These are phyloP conservation scores for Halcyon senegalensis DNA, from an alignment of 2,113 vertebrate species.

Conservation along the genomic window DNA sequence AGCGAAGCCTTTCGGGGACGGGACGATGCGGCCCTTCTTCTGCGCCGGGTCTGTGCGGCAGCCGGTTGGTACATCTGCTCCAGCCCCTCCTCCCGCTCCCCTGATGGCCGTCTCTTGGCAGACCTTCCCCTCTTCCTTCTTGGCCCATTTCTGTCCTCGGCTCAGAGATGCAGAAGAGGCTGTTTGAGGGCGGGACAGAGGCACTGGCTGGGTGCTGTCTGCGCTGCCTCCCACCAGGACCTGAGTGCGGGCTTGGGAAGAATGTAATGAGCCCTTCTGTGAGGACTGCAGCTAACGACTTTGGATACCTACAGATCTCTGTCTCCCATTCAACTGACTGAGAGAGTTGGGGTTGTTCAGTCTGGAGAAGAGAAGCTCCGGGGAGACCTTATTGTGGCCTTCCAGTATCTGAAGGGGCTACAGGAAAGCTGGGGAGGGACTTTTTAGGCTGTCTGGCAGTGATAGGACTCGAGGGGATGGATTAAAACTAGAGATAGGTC, in stretches of 20 bases:
- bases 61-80: background rate
- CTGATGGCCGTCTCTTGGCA: background rate
- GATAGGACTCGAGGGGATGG: too few relatives aligned
- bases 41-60: background rate
- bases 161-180: accelerated
- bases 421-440: too few relatives aligned
- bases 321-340: background rate
- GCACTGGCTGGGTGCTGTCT: background rate
- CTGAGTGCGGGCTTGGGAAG: background rate
- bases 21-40: background rate
- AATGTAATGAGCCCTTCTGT: background rate
- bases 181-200: background rate
- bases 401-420: too few relatives aligned
- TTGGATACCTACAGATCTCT: background rate
- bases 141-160: background rate
- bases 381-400: too few relatives aligned
- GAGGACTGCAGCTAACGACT: background rate
- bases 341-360: too few relatives aligned
- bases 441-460: too few relatives aligned
- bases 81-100: background rate
- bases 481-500: too few relatives aligned
- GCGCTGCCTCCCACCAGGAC: background rate
- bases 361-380: too few relatives aligned
- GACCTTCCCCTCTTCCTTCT: background rate
- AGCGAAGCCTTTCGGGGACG: background rate